phyloP scores from a whole-genome alignment of 2,888 invertebrate genomes.

The Rhogogaster chlorosoma region DNA sequence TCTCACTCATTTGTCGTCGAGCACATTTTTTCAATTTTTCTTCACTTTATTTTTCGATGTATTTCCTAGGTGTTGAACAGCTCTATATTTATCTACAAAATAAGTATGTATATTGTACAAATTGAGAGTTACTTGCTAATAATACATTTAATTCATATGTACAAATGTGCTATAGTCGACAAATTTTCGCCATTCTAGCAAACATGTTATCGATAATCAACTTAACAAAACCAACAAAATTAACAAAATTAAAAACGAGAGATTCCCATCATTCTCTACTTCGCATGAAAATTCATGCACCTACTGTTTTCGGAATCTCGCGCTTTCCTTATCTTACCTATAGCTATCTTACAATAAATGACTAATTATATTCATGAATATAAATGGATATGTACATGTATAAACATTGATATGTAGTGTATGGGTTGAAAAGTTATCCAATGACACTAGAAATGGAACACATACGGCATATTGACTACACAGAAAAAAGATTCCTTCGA shows the following conservation, averaged over 20 bases:
- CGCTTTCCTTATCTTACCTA: neutral
- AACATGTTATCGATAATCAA: neutral
- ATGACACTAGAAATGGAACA: conserved; percentile 18
- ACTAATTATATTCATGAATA: neutral
- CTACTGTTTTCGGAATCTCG: neutral
- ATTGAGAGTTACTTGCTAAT: neutral
- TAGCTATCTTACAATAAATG: neutral
- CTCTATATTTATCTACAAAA: neutral
- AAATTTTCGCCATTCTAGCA: neutral
- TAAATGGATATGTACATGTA: neutral
- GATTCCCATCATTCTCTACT: neutral
- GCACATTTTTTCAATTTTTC: no score
- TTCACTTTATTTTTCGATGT: neutral
- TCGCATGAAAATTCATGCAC: neutral
- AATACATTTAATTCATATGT: neutral
- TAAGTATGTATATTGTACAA: neutral
- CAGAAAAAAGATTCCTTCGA: neutral
- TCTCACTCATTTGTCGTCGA: no score
- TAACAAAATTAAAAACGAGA: neutral
- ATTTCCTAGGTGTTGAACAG: neutral
- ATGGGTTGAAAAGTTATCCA: neutral
- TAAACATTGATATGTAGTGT: neutral
- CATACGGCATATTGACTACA: conserved; percentile 13
- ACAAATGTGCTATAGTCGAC: neutral
- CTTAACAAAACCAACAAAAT: neutral